Percentiles rank a stretch among this genome's conserved stretches.
phyloP scores from a whole-genome alignment of 1,140 invertebrate species.

The Araneus ventricosus region DNA sequence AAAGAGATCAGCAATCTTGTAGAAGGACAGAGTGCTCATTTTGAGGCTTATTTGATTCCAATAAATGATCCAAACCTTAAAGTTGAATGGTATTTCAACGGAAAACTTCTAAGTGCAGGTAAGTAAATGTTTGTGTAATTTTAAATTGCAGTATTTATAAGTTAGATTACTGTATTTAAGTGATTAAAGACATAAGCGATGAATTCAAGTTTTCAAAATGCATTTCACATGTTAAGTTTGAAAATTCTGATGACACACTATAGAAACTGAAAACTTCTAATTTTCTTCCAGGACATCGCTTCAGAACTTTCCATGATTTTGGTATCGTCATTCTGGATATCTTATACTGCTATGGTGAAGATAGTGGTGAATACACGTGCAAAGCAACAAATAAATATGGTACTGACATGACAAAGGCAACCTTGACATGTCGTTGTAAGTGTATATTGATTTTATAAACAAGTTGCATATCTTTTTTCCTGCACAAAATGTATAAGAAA shows the following conservation, averaged over 20 bases:
- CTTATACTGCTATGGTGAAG: conserved; percentile 97
- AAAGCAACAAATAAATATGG: conserved; percentile 95
- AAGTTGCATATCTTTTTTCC: too few species aligned
- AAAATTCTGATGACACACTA: not conserved
- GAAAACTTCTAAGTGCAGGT: conserved; percentile 86
- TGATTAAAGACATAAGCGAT: not conserved
- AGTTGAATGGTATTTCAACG: conserved; percentile 97
- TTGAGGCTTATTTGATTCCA: conserved; percentile 93
- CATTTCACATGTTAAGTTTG: not conserved
- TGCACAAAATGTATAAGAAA: too few species aligned
- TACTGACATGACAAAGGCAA: conserved; percentile 91
- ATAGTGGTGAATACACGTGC: conserved; percentile 95
- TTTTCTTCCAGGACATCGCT: conserved; percentile 91
- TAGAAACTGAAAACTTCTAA: not conserved
- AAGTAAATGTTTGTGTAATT: conserved; percentile 76
- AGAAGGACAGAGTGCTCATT: conserved; percentile 96
- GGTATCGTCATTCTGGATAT: conserved; percentile 97
- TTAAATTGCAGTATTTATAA: not conserved
- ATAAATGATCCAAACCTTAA: conserved; percentile 94
- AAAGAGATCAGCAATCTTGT: conserved; percentile 89
- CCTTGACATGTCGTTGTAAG: conserved; percentile 88
- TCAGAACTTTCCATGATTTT: conserved; percentile 98
- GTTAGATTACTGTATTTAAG: not conserved
- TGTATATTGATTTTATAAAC: conserved; percentile 6
- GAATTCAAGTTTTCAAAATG: not conserved